Conservation (phyloP, 35 echinoderm and acorn worm species). For the Heliocidaris tuberculata region DNA sequence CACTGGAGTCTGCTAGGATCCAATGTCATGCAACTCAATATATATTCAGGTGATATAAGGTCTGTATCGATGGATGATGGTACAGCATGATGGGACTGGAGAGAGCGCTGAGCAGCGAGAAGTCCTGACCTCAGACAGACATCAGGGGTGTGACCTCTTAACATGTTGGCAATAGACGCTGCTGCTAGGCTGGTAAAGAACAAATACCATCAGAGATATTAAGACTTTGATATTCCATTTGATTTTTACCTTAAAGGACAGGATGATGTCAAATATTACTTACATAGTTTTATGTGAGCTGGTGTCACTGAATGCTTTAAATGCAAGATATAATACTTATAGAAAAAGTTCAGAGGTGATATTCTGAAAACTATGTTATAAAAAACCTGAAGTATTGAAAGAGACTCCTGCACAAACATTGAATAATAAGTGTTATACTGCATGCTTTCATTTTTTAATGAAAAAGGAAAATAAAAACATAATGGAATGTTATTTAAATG, state of each 20-base stretch:
- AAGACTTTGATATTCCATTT: background rate
- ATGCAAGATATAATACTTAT: no score
- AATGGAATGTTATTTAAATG: no score
- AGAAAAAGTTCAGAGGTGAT: no score
- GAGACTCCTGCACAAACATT: no score
- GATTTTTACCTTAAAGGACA: background rate
- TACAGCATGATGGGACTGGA: constrained; percentile 57
- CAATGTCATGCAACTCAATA: background rate
- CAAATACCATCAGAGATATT: background rate
- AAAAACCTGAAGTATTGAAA: no score
- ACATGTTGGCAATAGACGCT: constrained; percentile 61
- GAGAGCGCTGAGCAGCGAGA: constrained; percentile 61
- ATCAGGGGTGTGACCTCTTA: constrained; percentile 57
- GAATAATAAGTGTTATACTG: no score
- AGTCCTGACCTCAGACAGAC: constrained; percentile 74
- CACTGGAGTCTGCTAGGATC: constrained; percentile 30
- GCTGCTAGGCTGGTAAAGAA: constrained; percentile 68
- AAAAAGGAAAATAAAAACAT: no score
- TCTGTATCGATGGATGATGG: constrained; percentile 49
- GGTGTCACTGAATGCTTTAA: background rate
- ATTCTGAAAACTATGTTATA: no score
- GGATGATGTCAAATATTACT: background rate
- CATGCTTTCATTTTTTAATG: no score
- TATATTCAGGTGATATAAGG: constrained; percentile 25
- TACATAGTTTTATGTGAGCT: background rate